Conservation (phyloP, 2,797 vertebrate species). For the Adrianichthys oophorus region DNA sequence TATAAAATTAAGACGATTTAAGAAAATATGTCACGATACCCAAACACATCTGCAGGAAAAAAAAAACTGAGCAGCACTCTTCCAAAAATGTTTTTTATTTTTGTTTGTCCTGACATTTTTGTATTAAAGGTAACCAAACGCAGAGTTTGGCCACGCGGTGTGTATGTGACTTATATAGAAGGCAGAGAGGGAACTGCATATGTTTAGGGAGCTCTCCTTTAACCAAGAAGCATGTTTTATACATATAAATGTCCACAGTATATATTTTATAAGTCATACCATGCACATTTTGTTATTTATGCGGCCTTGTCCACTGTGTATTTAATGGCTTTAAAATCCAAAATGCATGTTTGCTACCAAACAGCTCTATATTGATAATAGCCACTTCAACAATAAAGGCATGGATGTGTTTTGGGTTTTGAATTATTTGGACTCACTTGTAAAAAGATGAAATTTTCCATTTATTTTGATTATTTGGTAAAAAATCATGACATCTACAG, state of each 20-base stretch:
- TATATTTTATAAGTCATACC: constrained; percentile 86
- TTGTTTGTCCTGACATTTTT: constrained; percentile 78
- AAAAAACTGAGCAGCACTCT: constrained; percentile 80
- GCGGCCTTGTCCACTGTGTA: constrained; percentile 86
- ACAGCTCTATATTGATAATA: constrained; percentile 73
- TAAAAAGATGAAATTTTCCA: constrained; percentile 17
- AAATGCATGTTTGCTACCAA: constrained; percentile 88
- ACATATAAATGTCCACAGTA: constrained; percentile 81
- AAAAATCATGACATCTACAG: constrained; percentile 10
- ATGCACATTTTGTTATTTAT: constrained; percentile 87
- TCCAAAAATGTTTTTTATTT: constrained; percentile 81
- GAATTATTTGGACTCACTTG: constrained; percentile 38
- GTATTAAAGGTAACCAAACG: constrained; percentile 75
- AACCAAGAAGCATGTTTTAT: constrained; percentile 83
- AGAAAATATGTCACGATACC: constrained; percentile 55
- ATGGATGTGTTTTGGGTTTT: constrained; percentile 78
- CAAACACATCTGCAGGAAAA: constrained; percentile 58
- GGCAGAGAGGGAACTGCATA: constrained; percentile 74
- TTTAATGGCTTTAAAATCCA: constrained; percentile 85
- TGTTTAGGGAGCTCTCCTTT: constrained; percentile 77
- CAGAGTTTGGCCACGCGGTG: constrained; percentile 68
- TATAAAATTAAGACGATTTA: too few relatives aligned
- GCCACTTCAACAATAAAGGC: constrained; percentile 86
- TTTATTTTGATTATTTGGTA: constrained; percentile 52
- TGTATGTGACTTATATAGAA: constrained; percentile 71